phyloP scores from a whole-genome alignment of 35 echinoderm and acorn worm species.

The Apostichopus japonicus region DNA sequence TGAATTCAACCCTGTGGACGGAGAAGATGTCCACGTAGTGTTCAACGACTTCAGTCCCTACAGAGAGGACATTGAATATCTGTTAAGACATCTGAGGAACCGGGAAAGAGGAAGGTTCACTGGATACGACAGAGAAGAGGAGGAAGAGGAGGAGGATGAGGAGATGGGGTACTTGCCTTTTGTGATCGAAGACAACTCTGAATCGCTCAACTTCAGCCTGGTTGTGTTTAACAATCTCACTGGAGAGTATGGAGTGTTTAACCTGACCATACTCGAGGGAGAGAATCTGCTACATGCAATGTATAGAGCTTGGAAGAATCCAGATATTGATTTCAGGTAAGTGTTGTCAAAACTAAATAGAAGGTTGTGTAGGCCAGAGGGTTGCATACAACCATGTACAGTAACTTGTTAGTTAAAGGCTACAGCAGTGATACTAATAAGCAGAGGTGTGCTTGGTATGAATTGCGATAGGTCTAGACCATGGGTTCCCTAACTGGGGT shows the following conservation, averaged over 20 bases:
- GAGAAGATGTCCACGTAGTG: neutral
- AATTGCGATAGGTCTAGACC: too few species aligned
- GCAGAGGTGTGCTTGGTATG: too few species aligned
- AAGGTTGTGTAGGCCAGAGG: neutral
- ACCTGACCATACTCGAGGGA: slow-evolving; percentile 4
- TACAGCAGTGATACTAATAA: too few species aligned
- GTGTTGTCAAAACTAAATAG: neutral
- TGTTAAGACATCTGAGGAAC: neutral
- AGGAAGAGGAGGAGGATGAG: neutral
- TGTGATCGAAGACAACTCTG: neutral
- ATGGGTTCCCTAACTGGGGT: too few species aligned
- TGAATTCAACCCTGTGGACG: neutral
- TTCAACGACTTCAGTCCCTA: neutral
- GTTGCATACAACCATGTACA: too few species aligned
- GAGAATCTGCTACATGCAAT: neutral
- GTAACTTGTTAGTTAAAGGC: too few species aligned
- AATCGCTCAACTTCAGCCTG: neutral
- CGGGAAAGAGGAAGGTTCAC: neutral
- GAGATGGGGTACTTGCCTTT: neutral
- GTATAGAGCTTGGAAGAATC: neutral
- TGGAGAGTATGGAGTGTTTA: neutral
- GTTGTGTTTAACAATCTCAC: neutral
- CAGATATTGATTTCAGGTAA: slow-evolving; percentile 11
- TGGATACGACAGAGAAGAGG: neutral
- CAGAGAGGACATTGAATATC: neutral